A percentile compares a stretch with the other conserved stretches of the same genome.
Evolutionary conservation across 2,113 vertebrate species (phyloP).

Genomic region (Tragelaphus buxtoni): DNA sequence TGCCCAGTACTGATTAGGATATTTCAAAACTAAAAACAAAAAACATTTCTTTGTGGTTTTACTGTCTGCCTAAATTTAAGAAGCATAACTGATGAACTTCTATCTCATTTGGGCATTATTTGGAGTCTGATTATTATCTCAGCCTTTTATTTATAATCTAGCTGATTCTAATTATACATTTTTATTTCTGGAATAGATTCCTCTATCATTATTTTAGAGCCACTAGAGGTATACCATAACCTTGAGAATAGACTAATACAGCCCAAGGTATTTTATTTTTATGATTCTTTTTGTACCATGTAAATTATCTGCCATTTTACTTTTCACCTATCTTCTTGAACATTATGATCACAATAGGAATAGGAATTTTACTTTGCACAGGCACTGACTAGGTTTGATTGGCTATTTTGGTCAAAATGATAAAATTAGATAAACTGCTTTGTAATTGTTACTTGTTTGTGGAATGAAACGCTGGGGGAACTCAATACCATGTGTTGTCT

Average conservation of each 20-base stretch:
- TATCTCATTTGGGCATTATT: not conserved
- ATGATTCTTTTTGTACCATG: not conserved
- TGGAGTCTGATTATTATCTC: not conserved
- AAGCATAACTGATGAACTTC: not conserved
- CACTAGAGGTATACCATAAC: not conserved
- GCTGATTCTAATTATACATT: not conserved
- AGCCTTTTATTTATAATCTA: not conserved
- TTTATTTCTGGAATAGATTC: not conserved
- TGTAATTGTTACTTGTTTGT: not conserved
- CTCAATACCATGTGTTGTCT: not conserved
- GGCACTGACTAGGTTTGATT: not conserved
- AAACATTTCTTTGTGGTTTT: not conserved
- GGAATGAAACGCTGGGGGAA: not conserved
- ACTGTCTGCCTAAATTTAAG: not conserved
- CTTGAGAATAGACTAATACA: not conserved
- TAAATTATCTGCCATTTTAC: not conserved
- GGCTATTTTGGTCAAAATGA: not conserved
- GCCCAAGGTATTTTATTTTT: not conserved
- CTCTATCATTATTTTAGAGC: not conserved
- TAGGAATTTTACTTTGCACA: not conserved
- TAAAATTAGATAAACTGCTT: not conserved
- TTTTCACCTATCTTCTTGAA: not conserved
- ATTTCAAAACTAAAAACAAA: not conserved
- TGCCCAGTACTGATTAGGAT: not conserved
- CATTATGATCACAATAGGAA: not conserved